Evolutionary conservation across 1,140 invertebrate species (phyloP).

Genomic region (Liolophura sinensis): DNA sequence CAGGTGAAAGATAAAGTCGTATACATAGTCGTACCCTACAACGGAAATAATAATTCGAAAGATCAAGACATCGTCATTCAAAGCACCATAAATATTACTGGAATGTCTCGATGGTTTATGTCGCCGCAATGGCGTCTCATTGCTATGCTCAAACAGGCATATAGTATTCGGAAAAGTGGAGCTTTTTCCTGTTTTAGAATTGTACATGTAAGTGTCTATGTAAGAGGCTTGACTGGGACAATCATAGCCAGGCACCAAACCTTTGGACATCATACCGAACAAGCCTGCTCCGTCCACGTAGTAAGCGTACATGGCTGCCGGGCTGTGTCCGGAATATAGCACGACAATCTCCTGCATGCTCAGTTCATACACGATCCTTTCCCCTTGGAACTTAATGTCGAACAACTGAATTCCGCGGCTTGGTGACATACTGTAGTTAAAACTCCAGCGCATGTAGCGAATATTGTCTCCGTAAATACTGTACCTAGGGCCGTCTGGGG

Average conservation of each 20-base stretch:
- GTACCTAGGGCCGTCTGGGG: conserved; percentile 46
- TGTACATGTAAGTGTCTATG: conserved; percentile 25
- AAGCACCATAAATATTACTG: conserved; percentile 25
- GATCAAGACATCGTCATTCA: conserved; percentile 31
- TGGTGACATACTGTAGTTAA: conserved; percentile 38
- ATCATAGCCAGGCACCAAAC: conserved; percentile 41
- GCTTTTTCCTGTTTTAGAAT: conserved; percentile 32
- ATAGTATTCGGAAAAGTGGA: conserved; percentile 28
- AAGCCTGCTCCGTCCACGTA: conserved; percentile 13
- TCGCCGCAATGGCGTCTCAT: conserved; percentile 29
- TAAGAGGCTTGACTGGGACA: conserved; percentile 43
- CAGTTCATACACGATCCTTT: conserved; percentile 22
- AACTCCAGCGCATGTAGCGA: conserved; percentile 48
- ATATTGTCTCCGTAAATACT: conserved; percentile 39
- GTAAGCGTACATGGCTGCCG: background rate
- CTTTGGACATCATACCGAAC: conserved; percentile 30
- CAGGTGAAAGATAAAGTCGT: conserved; percentile 44
- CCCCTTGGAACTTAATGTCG: conserved; percentile 45
- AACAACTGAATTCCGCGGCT: conserved; percentile 43
- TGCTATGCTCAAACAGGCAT: conserved; percentile 50
- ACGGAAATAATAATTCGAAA: conserved; percentile 33
- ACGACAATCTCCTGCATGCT: conserved; percentile 14
- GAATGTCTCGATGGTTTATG: conserved; percentile 18
- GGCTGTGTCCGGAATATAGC: conserved; percentile 7
- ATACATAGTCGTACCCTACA: conserved; percentile 42